Percentiles rank a stretch among this genome's conserved stretches.
Evolutionary conservation across 2,888 invertebrate genomes (phyloP).

Genomic region (Chirona hameri): DNA sequence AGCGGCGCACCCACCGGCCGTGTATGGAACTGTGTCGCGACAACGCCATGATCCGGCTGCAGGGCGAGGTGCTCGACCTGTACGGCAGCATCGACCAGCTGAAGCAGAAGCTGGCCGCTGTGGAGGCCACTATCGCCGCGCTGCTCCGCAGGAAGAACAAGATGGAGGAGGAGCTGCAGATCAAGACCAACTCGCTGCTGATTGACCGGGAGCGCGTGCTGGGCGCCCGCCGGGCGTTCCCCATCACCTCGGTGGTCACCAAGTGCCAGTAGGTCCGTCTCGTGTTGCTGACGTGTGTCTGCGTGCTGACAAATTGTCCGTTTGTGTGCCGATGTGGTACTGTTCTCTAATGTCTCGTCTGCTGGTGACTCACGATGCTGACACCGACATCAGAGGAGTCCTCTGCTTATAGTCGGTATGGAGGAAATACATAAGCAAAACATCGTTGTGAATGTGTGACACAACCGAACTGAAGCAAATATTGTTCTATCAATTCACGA

Average conservation of each 20-base stretch:
- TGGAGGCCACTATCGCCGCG: slow-evolving; percentile 3
- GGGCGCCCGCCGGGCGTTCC: neutral
- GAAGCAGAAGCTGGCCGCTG: slow-evolving; percentile 25
- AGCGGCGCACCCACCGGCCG: slow-evolving; percentile 81
- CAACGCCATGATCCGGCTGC: slow-evolving; percentile 38
- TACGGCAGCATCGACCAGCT: slow-evolving; percentile 28
- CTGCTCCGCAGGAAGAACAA: neutral
- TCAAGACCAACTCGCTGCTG: slow-evolving; percentile 83
- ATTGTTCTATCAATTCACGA: too few species aligned
- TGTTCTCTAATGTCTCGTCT: too few species aligned
- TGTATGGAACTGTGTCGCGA: slow-evolving; percentile 87
- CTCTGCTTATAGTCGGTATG: too few species aligned
- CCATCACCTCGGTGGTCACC: neutral
- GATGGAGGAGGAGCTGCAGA: slow-evolving; percentile 76
- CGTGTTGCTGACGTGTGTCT: neutral
- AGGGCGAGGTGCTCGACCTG: slow-evolving; percentile 14
- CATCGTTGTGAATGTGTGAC: too few species aligned
- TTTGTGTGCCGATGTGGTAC: too few species aligned
- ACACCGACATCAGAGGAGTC: too few species aligned
- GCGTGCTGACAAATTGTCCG: too few species aligned
- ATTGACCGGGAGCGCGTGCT: slow-evolving; percentile 71
- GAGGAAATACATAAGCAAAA: too few species aligned
- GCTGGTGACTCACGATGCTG: too few species aligned
- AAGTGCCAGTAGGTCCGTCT: neutral
- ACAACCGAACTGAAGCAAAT: too few species aligned